A percentile compares a stretch with the other conserved stretches of the same genome.
Conservation (phyloP, 1,140 invertebrate species). For the Drosophila subobscura region DNA sequence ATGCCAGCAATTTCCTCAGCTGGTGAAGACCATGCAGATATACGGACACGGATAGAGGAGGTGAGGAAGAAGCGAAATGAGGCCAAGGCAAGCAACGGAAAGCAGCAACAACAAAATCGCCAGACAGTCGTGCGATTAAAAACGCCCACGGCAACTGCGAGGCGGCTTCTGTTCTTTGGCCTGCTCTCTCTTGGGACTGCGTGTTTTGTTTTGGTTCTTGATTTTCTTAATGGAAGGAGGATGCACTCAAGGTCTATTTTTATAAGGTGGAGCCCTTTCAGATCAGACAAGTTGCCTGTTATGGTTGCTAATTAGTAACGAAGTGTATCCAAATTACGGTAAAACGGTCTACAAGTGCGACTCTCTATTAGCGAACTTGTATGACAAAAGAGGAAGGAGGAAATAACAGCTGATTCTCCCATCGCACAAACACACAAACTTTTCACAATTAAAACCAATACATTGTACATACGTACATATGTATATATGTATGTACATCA, state of each 20-base stretch:
- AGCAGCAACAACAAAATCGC: constrained; percentile 19
- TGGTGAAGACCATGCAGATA: constrained; percentile 21
- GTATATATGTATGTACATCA: no score
- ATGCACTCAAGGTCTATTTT: constrained; percentile 7
- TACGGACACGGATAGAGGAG: constrained; percentile 12
- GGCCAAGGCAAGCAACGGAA: constrained; percentile 69
- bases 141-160: constrained; percentile 46
- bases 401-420: constrained; percentile 27
- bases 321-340: no score
- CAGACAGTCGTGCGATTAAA: constrained; percentile 38
- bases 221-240: constrained; percentile 46
- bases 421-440: constrained; percentile 7
- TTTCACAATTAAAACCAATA: constrained; percentile 34
- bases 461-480: constrained; percentile 1
- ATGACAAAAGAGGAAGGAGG: neutral
- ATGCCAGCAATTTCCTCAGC: constrained; percentile 15
- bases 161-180: constrained; percentile 59
- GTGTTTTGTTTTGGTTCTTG: constrained; percentile 73
- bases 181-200: constrained; percentile 35
- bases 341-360: no score
- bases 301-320: no score
- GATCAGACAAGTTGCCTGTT: no score
- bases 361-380: neutral
- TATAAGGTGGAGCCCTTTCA: no score
- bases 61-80: constrained; percentile 49